Evolutionary conservation across 1,140 invertebrate species (phyloP).

Genomic region (Leptinotarsa lineolata): DNA sequence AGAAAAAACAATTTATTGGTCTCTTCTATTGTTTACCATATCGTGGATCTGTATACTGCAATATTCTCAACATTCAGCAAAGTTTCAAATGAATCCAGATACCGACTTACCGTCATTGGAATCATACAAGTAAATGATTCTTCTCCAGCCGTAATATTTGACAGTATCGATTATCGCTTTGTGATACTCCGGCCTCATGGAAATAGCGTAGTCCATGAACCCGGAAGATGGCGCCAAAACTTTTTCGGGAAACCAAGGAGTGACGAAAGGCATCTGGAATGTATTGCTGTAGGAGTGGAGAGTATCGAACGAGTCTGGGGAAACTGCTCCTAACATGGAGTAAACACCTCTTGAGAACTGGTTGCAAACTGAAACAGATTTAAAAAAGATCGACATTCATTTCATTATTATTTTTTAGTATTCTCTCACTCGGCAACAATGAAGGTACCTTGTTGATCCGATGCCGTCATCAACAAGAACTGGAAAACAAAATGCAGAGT

Average conservation of each 20-base stretch:
- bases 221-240: constrained; percentile 83
- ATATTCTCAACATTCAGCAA: too few species aligned
- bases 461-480: too few species aligned
- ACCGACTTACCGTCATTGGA: constrained; percentile 95
- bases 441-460: too few species aligned
- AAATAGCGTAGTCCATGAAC: constrained; percentile 85
- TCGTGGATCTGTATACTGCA: too few species aligned
- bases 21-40: too few species aligned
- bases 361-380: constrained; percentile 79
- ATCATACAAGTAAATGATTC: constrained; percentile 93
- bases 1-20: too few species aligned
- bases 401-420: too few species aligned
- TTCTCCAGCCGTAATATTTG: constrained; percentile 87
- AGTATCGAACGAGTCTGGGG: constrained; percentile 90
- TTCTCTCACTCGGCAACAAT: too few species aligned
- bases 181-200: constrained; percentile 94
- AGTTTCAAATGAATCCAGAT: too few species aligned
- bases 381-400: background rate
- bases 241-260: constrained; percentile 91
- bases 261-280: constrained; percentile 95
- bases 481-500: too few species aligned
- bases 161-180: constrained; percentile 92
- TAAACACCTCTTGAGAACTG: constrained; percentile 89
- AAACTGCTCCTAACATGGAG: constrained; percentile 88
- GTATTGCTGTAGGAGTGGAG: constrained; percentile 94